Base-by-base conservation (phyloP, 2,113 vertebrate species). In the Chaenocephalus aceratus region DNA sequence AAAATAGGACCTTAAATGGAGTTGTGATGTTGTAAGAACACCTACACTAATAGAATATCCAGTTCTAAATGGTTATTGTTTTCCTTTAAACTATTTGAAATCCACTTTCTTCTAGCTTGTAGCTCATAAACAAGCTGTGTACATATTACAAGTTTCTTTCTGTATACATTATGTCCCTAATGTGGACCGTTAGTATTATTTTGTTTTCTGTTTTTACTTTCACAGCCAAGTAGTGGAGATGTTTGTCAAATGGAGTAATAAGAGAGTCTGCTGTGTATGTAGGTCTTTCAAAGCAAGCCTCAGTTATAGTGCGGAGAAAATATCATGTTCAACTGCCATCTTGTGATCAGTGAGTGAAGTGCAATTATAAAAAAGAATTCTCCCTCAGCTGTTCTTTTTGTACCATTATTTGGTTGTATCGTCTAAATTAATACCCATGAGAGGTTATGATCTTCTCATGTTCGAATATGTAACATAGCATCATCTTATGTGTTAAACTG, bases 291-390 rank as follows among this genome's bases (percentile, higher is more conserved):
- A 21, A 69, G 30, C 44, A 69, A 63, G 41, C 56, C 10, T 21
- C 44, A n/a, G 51, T 44, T 44, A 23, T 12, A 34, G 45, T 48
- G 21, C 48, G 80, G 14, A 61, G 13, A 23, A 62, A 77, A 65
- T 10, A 15, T 64, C 23, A 75, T 82, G 53, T 62, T 84, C 65
- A 61, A 23, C 86, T 91, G 72, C 82, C 91, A 84, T 63, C 93
- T 86, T 78, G 87, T 92, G 93, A 30, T 13, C 15, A 80, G 10
- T 2, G 0, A 44, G 23, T 53, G 58, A 88, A 83, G 23, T 83
- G 82, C 89, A 91, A n/a, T 6, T 21, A 80, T 14, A 45, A 52
- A 78, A 41, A 7, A 34, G 8, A 9, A 52, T 41, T 16, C 13
- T 10, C 26, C 14, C 13, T 16, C 21, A 14, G 14, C 18, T 21